A percentile compares a stretch with the other conserved stretches of the same genome.
phyloP scores from a whole-genome alignment of 2,888 invertebrate species.

The Lycaena phlaeas region DNA sequence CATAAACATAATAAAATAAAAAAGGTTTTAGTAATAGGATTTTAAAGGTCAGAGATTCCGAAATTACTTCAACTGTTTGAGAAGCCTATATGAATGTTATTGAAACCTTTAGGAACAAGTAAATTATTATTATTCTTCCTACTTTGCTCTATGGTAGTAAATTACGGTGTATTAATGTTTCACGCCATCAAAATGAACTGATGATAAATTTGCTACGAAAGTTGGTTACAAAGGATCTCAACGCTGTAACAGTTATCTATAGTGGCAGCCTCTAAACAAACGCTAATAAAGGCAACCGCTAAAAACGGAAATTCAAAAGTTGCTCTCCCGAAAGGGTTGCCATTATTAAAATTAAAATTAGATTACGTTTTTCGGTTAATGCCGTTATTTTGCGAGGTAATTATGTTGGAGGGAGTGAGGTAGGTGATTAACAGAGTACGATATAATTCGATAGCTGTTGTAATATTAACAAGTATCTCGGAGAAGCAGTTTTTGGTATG shows the following conservation, averaged over 20 bases:
- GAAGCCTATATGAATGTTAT: no score
- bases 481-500: slow-evolving; percentile 60
- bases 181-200: neutral
- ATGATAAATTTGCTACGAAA: neutral
- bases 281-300: slow-evolving; percentile 27
- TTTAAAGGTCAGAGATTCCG: no score
- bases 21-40: no score
- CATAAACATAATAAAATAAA: no score
- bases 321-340: slow-evolving; percentile 37
- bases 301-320: slow-evolving; percentile 37
- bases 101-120: no score
- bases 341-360: slow-evolving; percentile 66
- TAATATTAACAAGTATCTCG: slow-evolving; percentile 59
- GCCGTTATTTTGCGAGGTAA: slow-evolving; percentile 51
- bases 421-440: slow-evolving; percentile 37
- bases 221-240: slow-evolving; percentile 5
- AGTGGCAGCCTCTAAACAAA: slow-evolving; percentile 22
- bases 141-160: no score
- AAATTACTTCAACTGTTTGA: no score
- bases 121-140: no score
- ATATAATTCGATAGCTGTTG: slow-evolving; percentile 61
- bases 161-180: no score
- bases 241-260: slow-evolving; percentile 14
- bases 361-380: slow-evolving; percentile 59
- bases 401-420: slow-evolving; percentile 40